Percentiles rank a stretch among this genome's conserved stretches.
phyloP scores from a whole-genome alignment of 2,888 invertebrate species.

The Ormyrus nitidulus region DNA sequence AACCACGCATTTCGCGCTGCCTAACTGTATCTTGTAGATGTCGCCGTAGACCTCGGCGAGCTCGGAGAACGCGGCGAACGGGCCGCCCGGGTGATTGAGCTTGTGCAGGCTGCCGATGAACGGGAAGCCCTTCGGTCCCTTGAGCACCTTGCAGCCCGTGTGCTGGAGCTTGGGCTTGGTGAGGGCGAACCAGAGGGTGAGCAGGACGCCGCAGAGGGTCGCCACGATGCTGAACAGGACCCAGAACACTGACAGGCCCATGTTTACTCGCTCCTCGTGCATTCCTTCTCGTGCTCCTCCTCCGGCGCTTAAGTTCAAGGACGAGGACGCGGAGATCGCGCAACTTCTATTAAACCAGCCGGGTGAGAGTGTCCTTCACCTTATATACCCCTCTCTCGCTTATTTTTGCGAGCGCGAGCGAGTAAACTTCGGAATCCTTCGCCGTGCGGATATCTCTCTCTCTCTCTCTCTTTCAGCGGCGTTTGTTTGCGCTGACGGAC shows the following conservation, averaged over 20 bases:
- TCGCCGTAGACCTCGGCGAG: conserved; percentile 84
- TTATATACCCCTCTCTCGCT: not conserved
- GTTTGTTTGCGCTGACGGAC: not conserved
- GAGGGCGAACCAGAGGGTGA: conserved; percentile 5
- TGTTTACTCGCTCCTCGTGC: not conserved
- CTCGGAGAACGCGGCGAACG: conserved; percentile 85
- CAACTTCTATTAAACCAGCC: not conserved
- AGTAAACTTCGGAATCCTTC: too few species aligned
- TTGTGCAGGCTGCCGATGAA: conserved; percentile 84
- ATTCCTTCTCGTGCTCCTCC: not conserved
- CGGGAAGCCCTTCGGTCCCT: conserved; percentile 76
- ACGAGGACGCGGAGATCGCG: conserved; percentile 30
- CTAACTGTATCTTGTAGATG: conserved; percentile 83
- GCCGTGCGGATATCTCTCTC: not conserved
- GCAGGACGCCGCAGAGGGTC: conserved; percentile 25
- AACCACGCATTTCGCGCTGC: conserved; percentile 83
- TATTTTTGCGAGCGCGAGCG: too few species aligned
- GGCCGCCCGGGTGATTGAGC: conserved; percentile 80
- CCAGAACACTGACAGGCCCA: conserved; percentile 52
- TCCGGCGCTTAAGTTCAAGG: conserved; percentile 28
- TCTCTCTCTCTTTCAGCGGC: not conserved
- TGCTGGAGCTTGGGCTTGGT: not conserved
- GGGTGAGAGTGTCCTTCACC: not conserved
- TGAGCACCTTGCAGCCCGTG: conserved; percentile 32
- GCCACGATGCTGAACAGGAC: conserved; percentile 40